phyloP scores from a whole-genome alignment of 2,113 vertebrate genomes.

The Lagopus leucura region DNA sequence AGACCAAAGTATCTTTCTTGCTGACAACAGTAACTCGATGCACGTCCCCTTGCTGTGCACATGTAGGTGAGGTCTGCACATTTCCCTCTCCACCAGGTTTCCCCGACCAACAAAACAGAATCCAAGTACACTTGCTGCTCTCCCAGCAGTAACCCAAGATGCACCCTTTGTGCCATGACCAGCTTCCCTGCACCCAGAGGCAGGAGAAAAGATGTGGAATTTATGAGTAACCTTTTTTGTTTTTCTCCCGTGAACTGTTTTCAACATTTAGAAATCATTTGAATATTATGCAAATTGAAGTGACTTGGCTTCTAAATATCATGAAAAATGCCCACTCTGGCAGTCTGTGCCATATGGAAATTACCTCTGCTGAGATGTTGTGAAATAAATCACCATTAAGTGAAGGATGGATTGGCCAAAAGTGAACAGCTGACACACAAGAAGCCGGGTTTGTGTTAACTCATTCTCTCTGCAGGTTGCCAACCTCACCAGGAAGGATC shows the following conservation, averaged over 20 bases:
- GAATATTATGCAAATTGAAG: conserved; percentile 54
- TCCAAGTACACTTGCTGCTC: background rate
- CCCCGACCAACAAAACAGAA: background rate
- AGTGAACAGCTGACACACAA: background rate
- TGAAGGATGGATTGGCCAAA: conserved; percentile 16
- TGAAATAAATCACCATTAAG: conserved; percentile 43
- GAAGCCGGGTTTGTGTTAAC: background rate
- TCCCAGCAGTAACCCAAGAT: background rate
- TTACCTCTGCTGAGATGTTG: conserved; percentile 30
- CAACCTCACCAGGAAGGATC: fast-evolving
- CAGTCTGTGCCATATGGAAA: conserved; percentile 56
- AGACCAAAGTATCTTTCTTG: background rate
- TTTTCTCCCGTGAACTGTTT: conserved; percentile 38
- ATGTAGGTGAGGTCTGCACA: fast-evolving
- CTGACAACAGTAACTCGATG: background rate
- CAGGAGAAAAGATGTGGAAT: background rate
- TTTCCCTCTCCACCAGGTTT: background rate
- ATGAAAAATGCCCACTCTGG: conserved; percentile 45
- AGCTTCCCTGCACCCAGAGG: background rate
- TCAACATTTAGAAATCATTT: conserved; percentile 42
- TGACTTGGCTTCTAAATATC: conserved; percentile 48
- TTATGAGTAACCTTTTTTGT: conserved; percentile 19
- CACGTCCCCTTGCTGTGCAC: background rate
- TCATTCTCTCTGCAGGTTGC: fast-evolving
- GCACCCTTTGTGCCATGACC: background rate